Evolutionary conservation across 1,140 invertebrate species (phyloP).

Genomic region (Caligus rogercresseyi): DNA sequence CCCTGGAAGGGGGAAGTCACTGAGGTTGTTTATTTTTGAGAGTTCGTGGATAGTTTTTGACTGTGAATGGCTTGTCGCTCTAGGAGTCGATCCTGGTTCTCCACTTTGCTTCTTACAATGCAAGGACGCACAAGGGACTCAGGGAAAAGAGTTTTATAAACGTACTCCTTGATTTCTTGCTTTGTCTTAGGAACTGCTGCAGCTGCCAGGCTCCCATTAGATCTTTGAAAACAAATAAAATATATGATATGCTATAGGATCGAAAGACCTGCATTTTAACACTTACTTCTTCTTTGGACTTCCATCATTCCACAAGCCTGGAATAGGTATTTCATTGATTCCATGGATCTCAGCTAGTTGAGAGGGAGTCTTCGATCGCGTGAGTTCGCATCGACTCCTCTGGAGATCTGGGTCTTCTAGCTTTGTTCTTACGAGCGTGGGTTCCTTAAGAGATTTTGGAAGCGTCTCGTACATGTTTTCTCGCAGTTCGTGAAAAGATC

Average conservation of each 20-base stretch:
- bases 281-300: neutral
- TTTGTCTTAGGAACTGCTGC: conserved; percentile 6
- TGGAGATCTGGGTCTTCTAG: conserved; percentile 7
- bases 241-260: neutral
- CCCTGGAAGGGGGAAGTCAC: conserved; percentile 14
- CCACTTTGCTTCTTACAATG: conserved; percentile 11
- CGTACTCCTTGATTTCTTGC: conserved; percentile 4
- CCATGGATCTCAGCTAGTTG: conserved; percentile 3
- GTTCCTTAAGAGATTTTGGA: conserved; percentile 8
- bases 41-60: conserved; percentile 18
- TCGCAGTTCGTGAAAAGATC: conserved; percentile 4
- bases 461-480: neutral
- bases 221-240: neutral
- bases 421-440: neutral
- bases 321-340: conserved; percentile 16
- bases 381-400: conserved; percentile 1
- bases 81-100: conserved; percentile 3
- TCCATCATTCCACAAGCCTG: neutral
- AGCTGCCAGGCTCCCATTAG: neutral
- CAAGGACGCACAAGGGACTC: conserved; percentile 1
- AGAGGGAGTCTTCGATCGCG: conserved; percentile 6
- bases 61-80: conserved; percentile 16
- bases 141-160: neutral
- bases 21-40: conserved; percentile 18
- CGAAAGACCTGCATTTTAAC: neutral